These are phyloP conservation scores for Desmodus rotundus DNA, from an alignment of 2,113 vertebrate species.

Conservation along the genomic window DNA sequence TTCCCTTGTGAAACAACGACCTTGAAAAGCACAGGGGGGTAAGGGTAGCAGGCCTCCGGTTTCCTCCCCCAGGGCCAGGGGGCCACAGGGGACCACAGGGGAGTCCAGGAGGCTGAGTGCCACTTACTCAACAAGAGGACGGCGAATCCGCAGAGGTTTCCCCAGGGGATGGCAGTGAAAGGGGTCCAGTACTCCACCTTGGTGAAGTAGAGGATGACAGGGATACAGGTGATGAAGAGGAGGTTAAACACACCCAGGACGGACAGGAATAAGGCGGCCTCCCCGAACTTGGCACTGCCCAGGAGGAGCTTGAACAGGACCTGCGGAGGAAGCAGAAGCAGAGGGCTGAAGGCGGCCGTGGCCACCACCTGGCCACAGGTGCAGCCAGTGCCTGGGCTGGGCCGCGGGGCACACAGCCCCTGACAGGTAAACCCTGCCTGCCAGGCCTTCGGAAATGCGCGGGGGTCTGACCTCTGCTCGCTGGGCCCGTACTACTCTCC, in stretches of 20 bases:
- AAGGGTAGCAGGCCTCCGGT: fast-evolving
- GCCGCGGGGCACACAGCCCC: fast-evolving
- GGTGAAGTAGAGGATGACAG: constrained; percentile 94
- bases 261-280: constrained; percentile 95
- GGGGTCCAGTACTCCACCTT: constrained; percentile 93
- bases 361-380: fast-evolving
- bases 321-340: constrained; percentile 75
- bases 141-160: constrained; percentile 92
- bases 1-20: neutral
- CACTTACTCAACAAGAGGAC: constrained; percentile 91
- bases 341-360: neutral
- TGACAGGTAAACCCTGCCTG: fast-evolving
- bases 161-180: constrained; percentile 89
- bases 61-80: neutral
- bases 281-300: constrained; percentile 96
- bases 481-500: fast-evolving
- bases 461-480: neutral
- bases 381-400: fast-evolving
- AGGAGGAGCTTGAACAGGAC: constrained; percentile 97
- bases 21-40: neutral
- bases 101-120: fast-evolving
- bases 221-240: constrained; percentile 92
- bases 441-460: no score
- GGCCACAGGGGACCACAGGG: fast-evolving
- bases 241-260: constrained; percentile 92